Conservation (phyloP, 2,888 invertebrate genomes). For the Amphimallon solstitiale region DNA sequence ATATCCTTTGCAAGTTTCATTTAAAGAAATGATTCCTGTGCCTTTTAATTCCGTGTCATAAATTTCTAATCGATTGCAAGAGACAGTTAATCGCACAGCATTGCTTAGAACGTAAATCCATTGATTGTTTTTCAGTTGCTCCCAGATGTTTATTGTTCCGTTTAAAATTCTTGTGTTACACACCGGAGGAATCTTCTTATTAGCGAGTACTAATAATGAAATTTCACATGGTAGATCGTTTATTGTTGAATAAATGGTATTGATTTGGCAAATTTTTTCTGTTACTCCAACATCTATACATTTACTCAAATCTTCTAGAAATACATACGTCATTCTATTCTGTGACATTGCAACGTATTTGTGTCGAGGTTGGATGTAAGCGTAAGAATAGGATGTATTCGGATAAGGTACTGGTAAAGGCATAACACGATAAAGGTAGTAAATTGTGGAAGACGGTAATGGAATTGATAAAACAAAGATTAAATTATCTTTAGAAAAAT, state of each 20-base stretch:
- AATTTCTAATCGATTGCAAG: not conserved
- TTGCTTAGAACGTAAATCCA: conserved; percentile 8
- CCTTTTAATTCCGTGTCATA: conserved; percentile 1
- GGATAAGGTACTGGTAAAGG: too few species aligned
- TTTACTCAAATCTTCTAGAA: not conserved
- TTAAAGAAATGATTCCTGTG: not conserved
- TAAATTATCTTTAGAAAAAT: too few species aligned
- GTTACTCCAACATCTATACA: not conserved
- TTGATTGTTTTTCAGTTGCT: not conserved
- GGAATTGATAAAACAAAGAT: conserved; percentile 20
- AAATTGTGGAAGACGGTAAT: conserved; percentile 6
- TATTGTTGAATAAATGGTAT: not conserved
- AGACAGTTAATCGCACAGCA: not conserved
- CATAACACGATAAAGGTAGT: too few species aligned
- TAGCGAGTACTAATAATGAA: not conserved
- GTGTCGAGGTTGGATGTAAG: conserved; percentile 9
- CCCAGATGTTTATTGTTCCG: not conserved
- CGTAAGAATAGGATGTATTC: too few species aligned
- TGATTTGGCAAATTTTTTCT: not conserved
- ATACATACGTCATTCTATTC: conserved; percentile 18
- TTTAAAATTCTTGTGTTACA: not conserved
- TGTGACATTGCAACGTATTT: conserved; percentile 11
- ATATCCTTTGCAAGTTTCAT: conserved; percentile 5
- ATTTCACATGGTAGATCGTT: not conserved
- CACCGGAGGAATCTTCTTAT: not conserved